Evolutionary conservation across 2,888 invertebrate species (phyloP).

Genomic region (Diplazon laetatorius): DNA sequence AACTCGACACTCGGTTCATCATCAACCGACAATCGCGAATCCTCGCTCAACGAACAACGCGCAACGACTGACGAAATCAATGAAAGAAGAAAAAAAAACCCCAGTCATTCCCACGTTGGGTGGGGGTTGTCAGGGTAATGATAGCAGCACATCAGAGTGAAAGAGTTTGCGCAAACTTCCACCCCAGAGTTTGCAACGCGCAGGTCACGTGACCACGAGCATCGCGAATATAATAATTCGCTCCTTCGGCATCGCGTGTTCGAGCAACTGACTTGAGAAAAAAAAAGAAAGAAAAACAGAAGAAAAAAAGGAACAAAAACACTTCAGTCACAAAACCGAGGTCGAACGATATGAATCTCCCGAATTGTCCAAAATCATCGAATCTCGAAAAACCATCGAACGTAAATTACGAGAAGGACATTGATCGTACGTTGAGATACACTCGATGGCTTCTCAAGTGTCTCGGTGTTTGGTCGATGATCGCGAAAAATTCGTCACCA

Average conservation of each 20-base stretch:
- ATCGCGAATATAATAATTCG: neutral
- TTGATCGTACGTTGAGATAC: slow-evolving; percentile 43
- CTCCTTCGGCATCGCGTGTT: neutral
- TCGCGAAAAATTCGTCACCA: slow-evolving; percentile 13
- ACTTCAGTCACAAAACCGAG: neutral
- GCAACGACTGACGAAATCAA: neutral
- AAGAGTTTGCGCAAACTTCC: neutral
- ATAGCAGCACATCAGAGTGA: neutral
- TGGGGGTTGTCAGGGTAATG: slow-evolving; percentile 5
- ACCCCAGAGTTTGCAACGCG: neutral
- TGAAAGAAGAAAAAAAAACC: neutral
- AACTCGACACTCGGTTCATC: too few relatives aligned
- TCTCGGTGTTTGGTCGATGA: slow-evolving; percentile 52
- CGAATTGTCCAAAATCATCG: too few relatives aligned
- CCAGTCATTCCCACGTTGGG: neutral
- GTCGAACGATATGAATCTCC: too few relatives aligned
- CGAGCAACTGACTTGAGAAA: neutral
- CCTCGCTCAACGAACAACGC: neutral
- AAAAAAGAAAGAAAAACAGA: too few relatives aligned
- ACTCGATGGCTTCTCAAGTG: slow-evolving; percentile 33
- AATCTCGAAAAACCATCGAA: too few relatives aligned
- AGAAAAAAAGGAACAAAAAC: too few relatives aligned
- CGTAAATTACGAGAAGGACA: slow-evolving; percentile 3
- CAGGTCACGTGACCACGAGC: neutral
- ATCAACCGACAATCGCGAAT: neutral